Base-by-base conservation (phyloP, 2,113 vertebrate genomes). In the Chionis minor region DNA sequence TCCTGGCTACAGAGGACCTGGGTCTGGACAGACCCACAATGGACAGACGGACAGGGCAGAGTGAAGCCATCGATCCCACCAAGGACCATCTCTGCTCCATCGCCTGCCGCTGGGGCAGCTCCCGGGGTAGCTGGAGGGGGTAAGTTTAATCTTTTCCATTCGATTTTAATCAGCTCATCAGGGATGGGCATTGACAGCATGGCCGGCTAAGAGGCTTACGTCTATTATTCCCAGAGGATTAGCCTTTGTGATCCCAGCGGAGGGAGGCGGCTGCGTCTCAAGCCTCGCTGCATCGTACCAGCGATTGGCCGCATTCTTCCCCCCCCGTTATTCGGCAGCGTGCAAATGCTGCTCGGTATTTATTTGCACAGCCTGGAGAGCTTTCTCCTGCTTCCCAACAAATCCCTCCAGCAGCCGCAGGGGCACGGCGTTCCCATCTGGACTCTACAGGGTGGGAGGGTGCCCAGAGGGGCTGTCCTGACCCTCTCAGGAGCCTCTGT, bases 151-250 rank as follows among this genome's bases (percentile, higher is more conserved):
- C 38, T 78, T 92, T 95, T 55, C 74, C 42, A 28, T 61, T 77
- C 0, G 1, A 18, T 93, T 95, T 92, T 70, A 73, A 86, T 73
- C 86, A 77, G 82, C 51, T 93, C 70, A 42, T 81, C 73, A 52
- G 84, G 0, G 0, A 38, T 0, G 0, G 49, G 52, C 81, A 21
- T 12, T 47, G 75, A 22, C 63, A 82, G 54, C 10, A 1, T 0
- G 4, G 2, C 19, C 0, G 0, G 47, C 63, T 87, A 73, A 74
- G 81, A 83, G 59, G 83, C 61, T 94, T 71, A 14, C 4, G 1
- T 16, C 30, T 56, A 20, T 69, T 87, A 74, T 85, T 94, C 87
- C 94, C 26, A 0, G 5, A 23, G 81, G 94, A 94, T 96, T 56
- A 42, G n/a, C 67, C 49, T 18, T n/a, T 55, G 47, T 47, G 42